Evolutionary conservation across 2,797 vertebrate genomes (phyloP).

Genomic region (Champsocephalus gunnari): DNA sequence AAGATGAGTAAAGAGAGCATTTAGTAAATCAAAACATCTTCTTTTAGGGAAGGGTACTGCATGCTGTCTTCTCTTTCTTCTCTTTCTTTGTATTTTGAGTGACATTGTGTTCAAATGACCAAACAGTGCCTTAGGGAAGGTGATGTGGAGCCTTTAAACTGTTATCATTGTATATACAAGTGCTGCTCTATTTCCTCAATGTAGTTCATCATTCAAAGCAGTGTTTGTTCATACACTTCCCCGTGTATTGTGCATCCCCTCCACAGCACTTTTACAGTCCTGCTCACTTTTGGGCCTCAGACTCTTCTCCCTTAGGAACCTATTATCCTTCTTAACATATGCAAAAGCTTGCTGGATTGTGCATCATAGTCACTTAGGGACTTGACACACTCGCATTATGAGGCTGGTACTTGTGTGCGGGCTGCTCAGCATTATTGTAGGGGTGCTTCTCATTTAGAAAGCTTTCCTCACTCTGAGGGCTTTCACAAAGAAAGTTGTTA

Average conservation of each 20-base stretch:
- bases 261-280: conserved; percentile 71
- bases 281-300: conserved; percentile 78
- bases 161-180: conserved; percentile 66
- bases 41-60: conserved; percentile 54
- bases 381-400: conserved; percentile 81
- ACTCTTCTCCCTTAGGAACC: conserved; percentile 82
- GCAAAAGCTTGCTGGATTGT: conserved; percentile 81
- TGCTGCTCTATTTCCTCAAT: conserved; percentile 57
- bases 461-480: conserved; percentile 72
- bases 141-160: conserved; percentile 72
- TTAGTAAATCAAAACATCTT: conserved; percentile 77
- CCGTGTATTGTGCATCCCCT: conserved; percentile 66
- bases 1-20: conserved; percentile 74
- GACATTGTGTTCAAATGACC: conserved; percentile 77
- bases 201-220: conserved; percentile 72
- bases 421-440: conserved; percentile 71
- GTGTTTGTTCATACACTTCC: conserved; percentile 72
- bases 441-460: conserved; percentile 80
- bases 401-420: conserved; percentile 69
- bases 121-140: conserved; percentile 70
- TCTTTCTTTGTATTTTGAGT: conserved; percentile 66
- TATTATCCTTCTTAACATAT: conserved; percentile 86
- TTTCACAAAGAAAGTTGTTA: conserved; percentile 81
- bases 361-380: conserved; percentile 84
- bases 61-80: conserved; percentile 53